Base-by-base conservation (phyloP, 2,113 vertebrate genomes). In the Montifringilla adamsi region DNA sequence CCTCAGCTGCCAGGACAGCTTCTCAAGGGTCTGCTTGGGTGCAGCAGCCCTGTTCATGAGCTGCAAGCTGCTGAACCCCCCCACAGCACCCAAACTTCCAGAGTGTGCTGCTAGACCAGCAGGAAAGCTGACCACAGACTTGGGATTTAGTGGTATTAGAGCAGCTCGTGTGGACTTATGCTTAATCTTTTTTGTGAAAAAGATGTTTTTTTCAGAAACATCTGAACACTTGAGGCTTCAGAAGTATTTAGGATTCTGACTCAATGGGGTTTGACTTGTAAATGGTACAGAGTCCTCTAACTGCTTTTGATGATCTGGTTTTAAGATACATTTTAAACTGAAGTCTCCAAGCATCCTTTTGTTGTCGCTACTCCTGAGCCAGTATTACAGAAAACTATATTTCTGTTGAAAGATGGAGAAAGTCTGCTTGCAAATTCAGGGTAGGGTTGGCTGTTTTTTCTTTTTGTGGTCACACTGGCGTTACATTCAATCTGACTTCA, bases 61-160 rank as follows among this genome's bases (percentile, higher is more conserved):
- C 17, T 23, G 8, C 35, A 37, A 56, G 16, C 14, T 85, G 81
- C 47, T 21, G 22, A 2, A 7, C 5, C 3, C 5, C 3, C 9
- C 12, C 15, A 1, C 27, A 9, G 64, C 24, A 37, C 8, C 14
- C 39, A 8, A 8, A 33, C 4, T 1, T n/a, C 26, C 1, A 0
- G 23, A 46, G 30, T 4, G 31, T 35, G 60, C 47, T 75, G 9
- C 47, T 19, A 30, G n/a, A 41, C 3, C 31, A 26, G 46, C 14
- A 21, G 33, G 23, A 88, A 46, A 53, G 14, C 39, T 79, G 26
- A 11, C 15, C 18, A 15, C 28, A 53, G 8, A 5, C 27, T 30
- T 26, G 17, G 17, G 26, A 8, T 76, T 63, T 72, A 46, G 26
- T 31, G 44, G 1, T 46, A 2, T 60, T 86, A 33, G 4, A 64